phyloP scores from a whole-genome alignment of 2,888 invertebrate species.

The Platycnemis pennipes region DNA sequence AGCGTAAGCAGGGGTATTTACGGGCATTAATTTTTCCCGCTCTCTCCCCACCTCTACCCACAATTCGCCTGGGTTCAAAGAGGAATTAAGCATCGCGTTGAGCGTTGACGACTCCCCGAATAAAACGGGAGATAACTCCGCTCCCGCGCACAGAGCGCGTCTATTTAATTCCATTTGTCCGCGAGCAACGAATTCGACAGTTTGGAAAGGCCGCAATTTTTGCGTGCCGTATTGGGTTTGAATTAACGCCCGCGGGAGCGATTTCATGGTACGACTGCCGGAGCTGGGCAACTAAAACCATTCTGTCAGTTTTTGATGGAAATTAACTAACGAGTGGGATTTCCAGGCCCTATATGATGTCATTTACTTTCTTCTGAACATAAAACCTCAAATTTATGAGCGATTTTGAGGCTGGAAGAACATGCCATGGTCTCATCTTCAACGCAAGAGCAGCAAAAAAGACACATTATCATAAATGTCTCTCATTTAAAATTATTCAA shows the following conservation, averaged over 20 bases:
- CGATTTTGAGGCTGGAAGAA: too few species aligned
- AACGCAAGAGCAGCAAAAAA: too few species aligned
- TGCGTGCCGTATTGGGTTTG: not conserved
- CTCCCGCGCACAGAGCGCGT: not conserved
- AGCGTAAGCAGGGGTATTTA: constrained; percentile 10
- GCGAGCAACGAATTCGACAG: not conserved
- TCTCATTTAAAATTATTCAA: too few species aligned
- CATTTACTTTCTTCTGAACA: not conserved
- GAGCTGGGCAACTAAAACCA: not conserved
- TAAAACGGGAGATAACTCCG: not conserved
- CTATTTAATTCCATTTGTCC: not conserved
- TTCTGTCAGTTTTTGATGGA: not conserved
- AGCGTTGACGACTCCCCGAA: not conserved
- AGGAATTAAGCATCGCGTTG: not conserved
- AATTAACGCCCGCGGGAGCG: not conserved
- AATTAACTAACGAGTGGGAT: not conserved
- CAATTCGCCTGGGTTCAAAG: not conserved
- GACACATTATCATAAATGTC: too few species aligned
- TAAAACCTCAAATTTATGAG: not conserved
- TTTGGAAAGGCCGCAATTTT: not conserved
- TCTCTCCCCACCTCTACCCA: not conserved
- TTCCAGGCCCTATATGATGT: not conserved
- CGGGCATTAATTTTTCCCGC: not conserved
- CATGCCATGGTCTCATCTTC: too few species aligned
- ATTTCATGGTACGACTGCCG: not conserved